Evolutionary conservation across 2,888 invertebrate species (phyloP), one percentile per base, ranked within the genome.

Genomic region (Tachina fera): DNA sequence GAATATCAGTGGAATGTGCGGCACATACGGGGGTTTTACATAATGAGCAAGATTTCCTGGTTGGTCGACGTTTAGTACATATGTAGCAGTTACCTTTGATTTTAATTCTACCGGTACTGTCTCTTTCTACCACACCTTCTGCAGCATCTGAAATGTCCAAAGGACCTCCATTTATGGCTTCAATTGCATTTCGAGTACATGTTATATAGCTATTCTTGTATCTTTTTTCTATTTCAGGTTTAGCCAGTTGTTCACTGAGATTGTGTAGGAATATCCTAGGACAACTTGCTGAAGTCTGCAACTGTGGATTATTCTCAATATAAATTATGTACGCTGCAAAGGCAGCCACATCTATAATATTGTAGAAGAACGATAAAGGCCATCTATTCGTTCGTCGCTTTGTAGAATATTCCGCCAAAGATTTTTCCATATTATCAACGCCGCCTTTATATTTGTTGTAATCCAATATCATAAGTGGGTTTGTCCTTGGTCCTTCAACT

Each of bases 61-160:
- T 58, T 22, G 22, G 19, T 10, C 56, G 56, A 58, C 58, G 58
- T 31, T 58, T 58, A n/a, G 58, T 58, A 58, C 58, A 58, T 31
- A 13, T 58, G 58, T 58, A 58, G 31, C 58, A 58, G 16, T 58
- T 19, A 51, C 51, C 51, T 14, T 14, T 51, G 51, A 16, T 51
- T 51, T 51, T 13, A 51, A 51, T 51, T 51, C 51, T 51, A n/a
- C 51, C 51, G 51, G n/a, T 51, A 51, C n/a, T 47, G 13, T 6
- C 13, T 9, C 47, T 10, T 47, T 47, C 47, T 47, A 13, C 47
- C 11, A 47, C 47, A 47, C 47, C 47, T 47, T 47, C 47, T 51
- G 51, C 51, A 51, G 19, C 1, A 53, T 19, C 13, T 19, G 9
- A 9, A 19, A 53, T 10, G 9, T 1, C 19, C 19, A 19, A 53